A percentile compares a stretch with the other conserved stretches of the same genome.
phyloP scores from a whole-genome alignment of 2,888 invertebrate genomes.

The Bombylius major region DNA sequence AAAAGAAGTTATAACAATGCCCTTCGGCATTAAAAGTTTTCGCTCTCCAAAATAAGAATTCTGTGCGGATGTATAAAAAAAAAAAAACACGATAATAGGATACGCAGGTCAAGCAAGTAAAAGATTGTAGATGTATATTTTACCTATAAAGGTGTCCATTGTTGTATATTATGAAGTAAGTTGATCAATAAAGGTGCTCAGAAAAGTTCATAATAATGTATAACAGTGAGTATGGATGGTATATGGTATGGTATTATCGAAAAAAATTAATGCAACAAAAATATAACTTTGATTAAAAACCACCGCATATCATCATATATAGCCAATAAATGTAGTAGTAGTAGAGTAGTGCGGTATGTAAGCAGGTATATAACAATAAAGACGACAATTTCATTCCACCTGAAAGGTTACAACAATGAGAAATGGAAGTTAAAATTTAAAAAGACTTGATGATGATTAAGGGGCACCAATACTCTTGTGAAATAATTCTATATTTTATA shows the following conservation, averaged over 20 bases:
- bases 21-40: conserved; percentile 3
- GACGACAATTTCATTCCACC: conserved; percentile 2
- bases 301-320: too few species aligned
- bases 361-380: conserved; percentile 2
- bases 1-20: conserved; percentile 2
- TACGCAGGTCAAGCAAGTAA: conserved; percentile 2
- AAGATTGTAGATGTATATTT: not conserved
- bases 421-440: conserved; percentile 3
- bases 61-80: not conserved
- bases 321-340: too few species aligned
- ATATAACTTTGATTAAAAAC: too few species aligned
- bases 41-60: conserved; percentile 1
- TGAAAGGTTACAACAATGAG: conserved; percentile 2
- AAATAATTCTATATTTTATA: too few species aligned
- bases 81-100: conserved; percentile 1
- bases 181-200: not conserved
- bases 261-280: too few species aligned
- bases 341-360: too few species aligned
- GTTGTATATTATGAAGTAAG: too few species aligned
- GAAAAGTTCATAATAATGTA: too few species aligned
- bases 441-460: conserved; percentile 9
- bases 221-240: too few species aligned
- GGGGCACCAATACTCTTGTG: not conserved
- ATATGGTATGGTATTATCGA: too few species aligned
- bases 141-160: too few species aligned